Evolutionary conservation across 2,888 invertebrate species (phyloP).

Genomic region (Micropterix aruncella): DNA sequence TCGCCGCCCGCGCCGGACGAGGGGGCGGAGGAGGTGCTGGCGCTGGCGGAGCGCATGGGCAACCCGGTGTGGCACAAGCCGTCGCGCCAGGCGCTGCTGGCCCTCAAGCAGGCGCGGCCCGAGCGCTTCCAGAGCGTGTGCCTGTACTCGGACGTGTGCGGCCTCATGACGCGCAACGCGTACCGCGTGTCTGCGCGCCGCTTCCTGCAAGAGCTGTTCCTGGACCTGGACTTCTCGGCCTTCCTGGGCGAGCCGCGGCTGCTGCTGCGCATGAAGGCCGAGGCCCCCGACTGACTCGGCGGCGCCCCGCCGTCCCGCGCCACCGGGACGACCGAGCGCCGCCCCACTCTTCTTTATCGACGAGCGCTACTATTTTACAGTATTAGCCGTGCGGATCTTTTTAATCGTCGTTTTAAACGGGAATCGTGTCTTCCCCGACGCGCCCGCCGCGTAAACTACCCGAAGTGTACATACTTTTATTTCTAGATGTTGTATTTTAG

Average conservation of each 20-base stretch:
- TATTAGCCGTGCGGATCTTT: no score
- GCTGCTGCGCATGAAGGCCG: slow-evolving; percentile 22
- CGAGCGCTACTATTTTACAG: no score
- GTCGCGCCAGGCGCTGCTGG: slow-evolving; percentile 68
- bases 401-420: no score
- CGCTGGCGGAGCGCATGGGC: slow-evolving; percentile 58
- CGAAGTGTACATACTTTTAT: no score
- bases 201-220: slow-evolving; percentile 86
- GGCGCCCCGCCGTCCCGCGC: slow-evolving; percentile 13
- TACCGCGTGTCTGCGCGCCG: slow-evolving; percentile 74
- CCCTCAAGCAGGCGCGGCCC: slow-evolving; percentile 58
- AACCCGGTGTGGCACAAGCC: slow-evolving; percentile 69
- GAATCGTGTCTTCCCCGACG: no score
- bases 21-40: slow-evolving; percentile 31
- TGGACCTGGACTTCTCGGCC: slow-evolving; percentile 65
- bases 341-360: slow-evolving; percentile 3
- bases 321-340: slow-evolving; percentile 10
- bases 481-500: no score
- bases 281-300: no score
- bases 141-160: slow-evolving; percentile 84
- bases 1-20: no score
- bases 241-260: slow-evolving; percentile 37
- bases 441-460: no score
- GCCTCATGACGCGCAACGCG: slow-evolving; percentile 60
- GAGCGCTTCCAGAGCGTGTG: slow-evolving; percentile 72